Conservation (phyloP, 2,888 invertebrate species). For the Epistrophella euchroma region DNA sequence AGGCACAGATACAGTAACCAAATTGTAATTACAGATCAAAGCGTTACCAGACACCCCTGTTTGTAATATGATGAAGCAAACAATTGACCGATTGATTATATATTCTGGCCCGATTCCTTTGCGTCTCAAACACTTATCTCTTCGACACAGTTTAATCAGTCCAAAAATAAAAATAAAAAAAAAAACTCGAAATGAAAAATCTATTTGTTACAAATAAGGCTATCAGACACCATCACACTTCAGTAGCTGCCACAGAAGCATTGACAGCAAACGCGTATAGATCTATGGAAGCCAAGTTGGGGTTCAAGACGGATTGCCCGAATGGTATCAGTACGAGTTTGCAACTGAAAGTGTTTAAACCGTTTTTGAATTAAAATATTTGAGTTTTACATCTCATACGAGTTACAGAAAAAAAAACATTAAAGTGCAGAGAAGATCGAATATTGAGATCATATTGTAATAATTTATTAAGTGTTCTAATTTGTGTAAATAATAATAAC, state of each 20-base stretch:
- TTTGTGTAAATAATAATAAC: neutral
- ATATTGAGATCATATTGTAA: neutral
- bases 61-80: constrained; percentile 61
- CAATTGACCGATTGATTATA: constrained; percentile 73
- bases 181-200: constrained; percentile 32
- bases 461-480: neutral
- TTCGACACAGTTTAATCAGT: constrained; percentile 44
- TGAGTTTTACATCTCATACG: neutral
- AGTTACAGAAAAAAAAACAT: neutral
- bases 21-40: constrained; percentile 65
- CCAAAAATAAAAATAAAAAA: constrained; percentile 41
- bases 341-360: constrained; percentile 58
- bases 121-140: constrained; percentile 54
- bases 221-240: constrained; percentile 57
- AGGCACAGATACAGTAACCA: constrained; percentile 29
- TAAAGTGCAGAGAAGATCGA: neutral
- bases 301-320: constrained; percentile 58
- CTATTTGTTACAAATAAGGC: constrained; percentile 67
- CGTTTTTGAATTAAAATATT: constrained; percentile 36
- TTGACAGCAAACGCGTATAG: constrained; percentile 49
- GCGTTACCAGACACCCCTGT: constrained; percentile 42
- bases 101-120: constrained; percentile 61
- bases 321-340: constrained; percentile 61
- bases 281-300: constrained; percentile 65
- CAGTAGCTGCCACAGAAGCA: constrained; percentile 40